A percentile compares a stretch with the other conserved stretches of the same genome.
Conservation (phyloP, 2,888 invertebrate species). For the Pterostichus madidus region DNA sequence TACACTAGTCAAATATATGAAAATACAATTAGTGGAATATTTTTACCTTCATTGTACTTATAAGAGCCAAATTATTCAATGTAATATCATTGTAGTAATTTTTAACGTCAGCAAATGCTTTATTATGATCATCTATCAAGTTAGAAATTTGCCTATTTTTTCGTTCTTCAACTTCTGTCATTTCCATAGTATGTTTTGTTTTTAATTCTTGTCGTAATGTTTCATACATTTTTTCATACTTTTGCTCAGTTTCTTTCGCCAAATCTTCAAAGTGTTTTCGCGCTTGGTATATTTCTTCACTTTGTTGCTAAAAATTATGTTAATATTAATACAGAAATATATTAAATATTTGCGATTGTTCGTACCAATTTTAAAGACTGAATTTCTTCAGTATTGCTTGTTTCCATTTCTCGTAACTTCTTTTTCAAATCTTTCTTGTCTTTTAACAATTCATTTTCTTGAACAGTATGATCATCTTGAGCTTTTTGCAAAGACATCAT, state of each 20-base stretch:
- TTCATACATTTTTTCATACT: constrained; percentile 87
- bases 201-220: constrained; percentile 86
- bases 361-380: constrained; percentile 84
- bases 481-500: constrained; percentile 90
- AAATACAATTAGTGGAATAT: constrained; percentile 11
- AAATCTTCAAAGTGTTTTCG: constrained; percentile 84
- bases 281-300: constrained; percentile 79
- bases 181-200: constrained; percentile 88
- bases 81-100: constrained; percentile 97
- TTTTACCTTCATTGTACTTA: constrained; percentile 89
- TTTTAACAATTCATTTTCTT: constrained; percentile 87
- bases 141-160: constrained; percentile 93
- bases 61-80: constrained; percentile 93
- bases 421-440: constrained; percentile 86
- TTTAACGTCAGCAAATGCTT: constrained; percentile 92
- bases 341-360: background rate
- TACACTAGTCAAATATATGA: background rate
- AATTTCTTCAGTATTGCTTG: constrained; percentile 86
- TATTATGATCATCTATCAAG: constrained; percentile 90
- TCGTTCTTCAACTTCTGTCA: constrained; percentile 93
- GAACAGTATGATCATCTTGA: constrained; percentile 88
- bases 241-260: constrained; percentile 84
- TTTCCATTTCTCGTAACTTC: constrained; percentile 84
- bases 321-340: constrained; percentile 4
- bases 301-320: constrained; percentile 73